Evolutionary conservation across 2,113 vertebrate species (phyloP).

Genomic region (Scatophagus argus): DNA sequence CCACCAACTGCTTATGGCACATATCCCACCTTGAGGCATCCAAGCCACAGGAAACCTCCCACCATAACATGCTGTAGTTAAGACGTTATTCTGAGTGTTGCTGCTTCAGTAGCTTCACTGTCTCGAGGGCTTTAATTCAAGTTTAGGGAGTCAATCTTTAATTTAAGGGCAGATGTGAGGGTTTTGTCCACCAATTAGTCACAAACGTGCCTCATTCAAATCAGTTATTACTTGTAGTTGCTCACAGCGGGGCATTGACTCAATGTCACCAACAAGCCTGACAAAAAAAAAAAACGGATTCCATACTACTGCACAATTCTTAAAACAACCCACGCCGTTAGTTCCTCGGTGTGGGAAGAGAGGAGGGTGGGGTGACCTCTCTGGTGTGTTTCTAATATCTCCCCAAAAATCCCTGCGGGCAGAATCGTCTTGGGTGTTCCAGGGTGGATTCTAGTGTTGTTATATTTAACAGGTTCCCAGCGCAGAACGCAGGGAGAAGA

Average conservation of each 20-base stretch:
- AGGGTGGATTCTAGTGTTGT: conserved; percentile 86
- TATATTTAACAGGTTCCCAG: conserved; percentile 91
- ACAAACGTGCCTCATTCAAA: conserved; percentile 12
- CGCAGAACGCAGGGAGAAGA: conserved; percentile 57
- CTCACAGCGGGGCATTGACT: conserved; percentile 8
- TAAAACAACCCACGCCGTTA: conserved; percentile 38
- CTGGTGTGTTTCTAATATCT: conserved; percentile 85
- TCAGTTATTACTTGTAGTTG: conserved; percentile 18
- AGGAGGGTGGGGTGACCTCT: conserved; percentile 68
- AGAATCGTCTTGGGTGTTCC: conserved; percentile 97
- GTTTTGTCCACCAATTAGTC: conserved; percentile 38
- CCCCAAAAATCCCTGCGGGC: conserved; percentile 80
- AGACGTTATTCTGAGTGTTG: conserved; percentile 65
- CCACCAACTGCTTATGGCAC: conserved; percentile 60
- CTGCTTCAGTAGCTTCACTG: conserved; percentile 41
- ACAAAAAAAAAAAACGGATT: conserved; percentile 35
- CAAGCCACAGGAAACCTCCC: conserved; percentile 69
- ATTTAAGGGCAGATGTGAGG: conserved; percentile 40
- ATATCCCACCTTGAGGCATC: conserved; percentile 51
- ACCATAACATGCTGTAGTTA: conserved; percentile 49
- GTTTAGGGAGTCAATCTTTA: conserved; percentile 51
- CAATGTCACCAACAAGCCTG: conserved; percentile 10
- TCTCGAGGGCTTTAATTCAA: conserved; percentile 27
- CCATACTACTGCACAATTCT: conserved; percentile 37
- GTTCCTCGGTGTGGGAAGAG: conserved; percentile 66